phyloP scores from a whole-genome alignment of 2,888 invertebrate species.

The Perizoma flavofasciatum region DNA sequence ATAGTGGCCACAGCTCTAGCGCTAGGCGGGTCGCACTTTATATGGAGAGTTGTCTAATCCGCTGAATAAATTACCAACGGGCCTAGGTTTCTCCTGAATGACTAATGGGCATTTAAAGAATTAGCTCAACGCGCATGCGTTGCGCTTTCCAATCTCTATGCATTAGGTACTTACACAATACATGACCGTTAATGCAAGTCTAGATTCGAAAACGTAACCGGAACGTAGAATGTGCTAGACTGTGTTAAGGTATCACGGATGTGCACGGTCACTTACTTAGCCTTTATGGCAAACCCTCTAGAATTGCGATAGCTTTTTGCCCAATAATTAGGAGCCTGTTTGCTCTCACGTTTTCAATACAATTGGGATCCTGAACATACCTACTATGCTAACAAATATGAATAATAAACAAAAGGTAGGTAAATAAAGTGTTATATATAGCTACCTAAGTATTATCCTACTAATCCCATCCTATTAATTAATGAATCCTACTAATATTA shows the following conservation, averaged over 20 bases:
- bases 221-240: slow-evolving; percentile 2
- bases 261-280: slow-evolving; percentile 6
- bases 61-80: slow-evolving; percentile 72
- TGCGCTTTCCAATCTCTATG: slow-evolving; percentile 60
- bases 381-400: neutral
- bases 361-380: neutral
- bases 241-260: slow-evolving; percentile 1
- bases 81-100: slow-evolving; percentile 77
- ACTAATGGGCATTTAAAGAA: slow-evolving; percentile 71
- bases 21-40: slow-evolving; percentile 72
- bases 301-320: slow-evolving; percentile 21
- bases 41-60: slow-evolving; percentile 77
- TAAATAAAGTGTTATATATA: slow-evolving; percentile 3
- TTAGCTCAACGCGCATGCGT: slow-evolving; percentile 61
- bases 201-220: slow-evolving; percentile 6
- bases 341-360: slow-evolving; percentile 13
- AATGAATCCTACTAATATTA: no score
- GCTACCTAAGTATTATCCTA: neutral
- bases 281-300: slow-evolving; percentile 10
- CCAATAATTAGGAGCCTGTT: slow-evolving; percentile 16
- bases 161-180: slow-evolving; percentile 30
- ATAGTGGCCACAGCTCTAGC: slow-evolving; percentile 20
- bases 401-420: neutral
- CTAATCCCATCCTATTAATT: no score
- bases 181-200: slow-evolving; percentile 10